phyloP scores from a whole-genome alignment of 2,113 vertebrate genomes.

The Crotophaga sulcirostris region DNA sequence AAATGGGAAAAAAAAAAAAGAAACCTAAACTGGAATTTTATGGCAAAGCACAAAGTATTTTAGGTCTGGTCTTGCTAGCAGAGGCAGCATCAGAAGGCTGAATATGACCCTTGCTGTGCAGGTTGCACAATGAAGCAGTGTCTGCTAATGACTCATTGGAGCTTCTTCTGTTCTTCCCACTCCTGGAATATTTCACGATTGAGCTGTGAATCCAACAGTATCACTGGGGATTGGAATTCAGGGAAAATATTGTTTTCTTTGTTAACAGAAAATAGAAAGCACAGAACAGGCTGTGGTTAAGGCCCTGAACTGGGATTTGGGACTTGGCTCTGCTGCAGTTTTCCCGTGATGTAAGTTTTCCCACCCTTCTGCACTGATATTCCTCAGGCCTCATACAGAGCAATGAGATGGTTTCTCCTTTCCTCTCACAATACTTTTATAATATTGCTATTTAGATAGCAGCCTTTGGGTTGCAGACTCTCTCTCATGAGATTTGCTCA shows the following conservation, averaged over 20 bases:
- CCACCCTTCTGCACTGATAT: not conserved
- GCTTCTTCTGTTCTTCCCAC: slow-evolving; percentile 29
- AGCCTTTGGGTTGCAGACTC: not conserved
- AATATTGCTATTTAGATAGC: not conserved
- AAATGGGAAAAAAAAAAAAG: not conserved
- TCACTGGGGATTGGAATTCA: not conserved
- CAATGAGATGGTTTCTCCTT: not conserved
- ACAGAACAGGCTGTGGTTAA: not conserved
- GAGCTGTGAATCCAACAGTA: not conserved
- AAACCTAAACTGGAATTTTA: not conserved
- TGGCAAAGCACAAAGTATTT: not conserved
- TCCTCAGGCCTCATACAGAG: not conserved
- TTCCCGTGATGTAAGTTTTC: not conserved
- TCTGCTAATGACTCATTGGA: slow-evolving; percentile 15
- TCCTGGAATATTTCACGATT: not conserved
- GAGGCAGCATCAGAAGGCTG: not conserved
- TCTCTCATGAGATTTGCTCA: not conserved
- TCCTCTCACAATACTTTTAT: not conserved
- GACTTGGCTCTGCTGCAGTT: not conserved
- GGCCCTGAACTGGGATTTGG: not conserved
- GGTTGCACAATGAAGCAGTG: slow-evolving; percentile 19
- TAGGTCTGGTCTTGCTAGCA: not conserved
- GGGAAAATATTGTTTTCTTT: slow-evolving; percentile 31
- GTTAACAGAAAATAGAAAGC: slow-evolving; percentile 24
- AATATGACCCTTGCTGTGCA: not conserved